Percentiles rank a stretch among this genome's conserved stretches.
Conservation (phyloP, 2,888 invertebrate species). For the Himalopsyche tibetana region DNA sequence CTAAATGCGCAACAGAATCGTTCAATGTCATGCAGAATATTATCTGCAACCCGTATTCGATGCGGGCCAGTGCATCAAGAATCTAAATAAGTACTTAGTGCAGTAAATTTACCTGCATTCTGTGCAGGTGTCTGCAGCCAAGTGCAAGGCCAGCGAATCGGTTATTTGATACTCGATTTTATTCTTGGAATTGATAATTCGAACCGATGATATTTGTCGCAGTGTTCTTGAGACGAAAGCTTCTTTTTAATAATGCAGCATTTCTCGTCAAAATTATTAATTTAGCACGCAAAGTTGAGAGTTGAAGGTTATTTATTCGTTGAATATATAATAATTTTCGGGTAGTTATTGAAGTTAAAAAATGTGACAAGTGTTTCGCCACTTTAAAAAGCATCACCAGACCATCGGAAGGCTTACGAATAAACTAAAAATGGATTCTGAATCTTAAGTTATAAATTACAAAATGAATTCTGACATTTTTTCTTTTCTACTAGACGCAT, state of each 20-base stretch:
- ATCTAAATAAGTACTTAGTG: background rate
- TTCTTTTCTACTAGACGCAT: too few relatives aligned
- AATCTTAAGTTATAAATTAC: too few relatives aligned
- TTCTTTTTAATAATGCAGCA: background rate
- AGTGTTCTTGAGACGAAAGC: background rate
- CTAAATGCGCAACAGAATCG: background rate
- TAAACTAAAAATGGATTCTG: too few relatives aligned
- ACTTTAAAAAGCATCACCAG: too few relatives aligned
- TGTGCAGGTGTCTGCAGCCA: background rate
- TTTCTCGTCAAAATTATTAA: too few relatives aligned
- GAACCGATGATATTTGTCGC: background rate
- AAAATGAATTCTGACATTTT: too few relatives aligned
- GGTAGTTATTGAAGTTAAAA: too few relatives aligned
- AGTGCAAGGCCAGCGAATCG: background rate
- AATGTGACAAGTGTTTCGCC: too few relatives aligned
- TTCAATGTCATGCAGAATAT: background rate
- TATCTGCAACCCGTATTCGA: constrained; percentile 3
- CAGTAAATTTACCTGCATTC: background rate
- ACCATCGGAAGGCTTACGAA: too few relatives aligned
- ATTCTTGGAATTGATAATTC: background rate
- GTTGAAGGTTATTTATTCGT: too few relatives aligned
- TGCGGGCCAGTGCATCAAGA: constrained; percentile 16
- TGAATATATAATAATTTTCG: too few relatives aligned
- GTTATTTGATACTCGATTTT: background rate
- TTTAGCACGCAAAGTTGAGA: too few relatives aligned